These are phyloP conservation scores for Rhopalosiphum padi DNA, from an alignment of 1,140 invertebrate genomes.

Conservation along the genomic window DNA sequence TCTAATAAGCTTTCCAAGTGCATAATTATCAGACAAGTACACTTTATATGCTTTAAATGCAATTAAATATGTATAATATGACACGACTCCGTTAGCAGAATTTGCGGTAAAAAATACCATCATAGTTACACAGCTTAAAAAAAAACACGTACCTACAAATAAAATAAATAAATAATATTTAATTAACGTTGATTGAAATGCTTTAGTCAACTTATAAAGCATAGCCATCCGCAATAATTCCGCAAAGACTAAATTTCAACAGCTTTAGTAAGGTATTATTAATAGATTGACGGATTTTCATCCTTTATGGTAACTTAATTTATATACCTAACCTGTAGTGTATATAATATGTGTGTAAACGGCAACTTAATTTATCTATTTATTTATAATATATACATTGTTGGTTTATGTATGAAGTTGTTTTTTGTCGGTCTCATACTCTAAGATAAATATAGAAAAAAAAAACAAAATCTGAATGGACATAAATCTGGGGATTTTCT, in stretches of 20 bases:
- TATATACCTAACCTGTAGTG: background rate
- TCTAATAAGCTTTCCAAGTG: background rate
- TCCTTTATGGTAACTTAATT: background rate
- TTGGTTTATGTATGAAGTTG: background rate
- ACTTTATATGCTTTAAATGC: background rate
- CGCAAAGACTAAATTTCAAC: background rate
- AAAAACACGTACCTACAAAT: no score
- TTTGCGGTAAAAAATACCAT: background rate
- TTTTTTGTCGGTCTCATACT: background rate
- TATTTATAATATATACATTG: no score
- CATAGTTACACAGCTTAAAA: background rate
- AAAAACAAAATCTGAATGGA: background rate
- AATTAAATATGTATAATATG: background rate
- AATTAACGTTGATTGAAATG: background rate
- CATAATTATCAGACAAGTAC: background rate
- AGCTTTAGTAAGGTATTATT: background rate
- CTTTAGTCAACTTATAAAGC: background rate
- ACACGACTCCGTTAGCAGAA: background rate
- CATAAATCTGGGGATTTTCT: background rate
- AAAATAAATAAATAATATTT: background rate
- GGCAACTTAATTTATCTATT: background rate
- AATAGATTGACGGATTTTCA: background rate
- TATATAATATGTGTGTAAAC: no score
- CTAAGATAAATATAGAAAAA: background rate
- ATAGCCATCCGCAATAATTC: no score